Conservation (phyloP, 1,140 invertebrate species). For the Popillia japonica region DNA sequence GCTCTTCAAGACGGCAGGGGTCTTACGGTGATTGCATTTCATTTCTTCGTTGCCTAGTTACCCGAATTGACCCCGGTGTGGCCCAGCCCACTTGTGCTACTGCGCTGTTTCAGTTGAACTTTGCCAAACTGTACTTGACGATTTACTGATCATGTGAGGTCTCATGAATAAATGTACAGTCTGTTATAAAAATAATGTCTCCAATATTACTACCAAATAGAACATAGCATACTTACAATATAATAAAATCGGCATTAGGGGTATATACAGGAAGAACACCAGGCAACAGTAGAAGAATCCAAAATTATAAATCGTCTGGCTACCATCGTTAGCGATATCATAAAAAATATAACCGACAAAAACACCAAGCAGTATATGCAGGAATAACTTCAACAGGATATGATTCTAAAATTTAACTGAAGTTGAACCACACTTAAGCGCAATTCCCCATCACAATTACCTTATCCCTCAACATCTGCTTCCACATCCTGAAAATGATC, state of each 20-base stretch:
- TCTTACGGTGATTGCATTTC: no score
- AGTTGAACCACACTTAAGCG: slow-evolving; percentile 36
- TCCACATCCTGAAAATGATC: slow-evolving; percentile 71
- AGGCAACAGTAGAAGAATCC: slow-evolving; percentile 81
- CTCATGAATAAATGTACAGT: no score
- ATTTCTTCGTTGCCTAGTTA: no score
- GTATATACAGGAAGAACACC: slow-evolving; percentile 80
- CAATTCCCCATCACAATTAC: slow-evolving; percentile 60
- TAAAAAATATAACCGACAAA: slow-evolving; percentile 75
- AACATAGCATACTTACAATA: slow-evolving; percentile 73
- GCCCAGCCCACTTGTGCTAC: no score
- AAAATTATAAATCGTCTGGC: slow-evolving; percentile 83
- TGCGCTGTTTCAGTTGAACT: no score
- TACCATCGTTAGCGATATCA: slow-evolving; percentile 78
- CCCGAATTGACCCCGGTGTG: no score
- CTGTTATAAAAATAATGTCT: no score
- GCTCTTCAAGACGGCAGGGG: no score
- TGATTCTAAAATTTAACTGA: slow-evolving; percentile 69
- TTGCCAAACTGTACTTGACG: no score
- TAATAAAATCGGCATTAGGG: slow-evolving; percentile 80
- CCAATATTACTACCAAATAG: no score
- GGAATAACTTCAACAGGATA: slow-evolving; percentile 71
- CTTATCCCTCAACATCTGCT: slow-evolving; percentile 76
- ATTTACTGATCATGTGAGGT: no score
- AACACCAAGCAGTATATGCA: slow-evolving; percentile 74